phyloP scores from a whole-genome alignment of 2,113 vertebrate genomes.

The Erythrolamprus reginae region DNA sequence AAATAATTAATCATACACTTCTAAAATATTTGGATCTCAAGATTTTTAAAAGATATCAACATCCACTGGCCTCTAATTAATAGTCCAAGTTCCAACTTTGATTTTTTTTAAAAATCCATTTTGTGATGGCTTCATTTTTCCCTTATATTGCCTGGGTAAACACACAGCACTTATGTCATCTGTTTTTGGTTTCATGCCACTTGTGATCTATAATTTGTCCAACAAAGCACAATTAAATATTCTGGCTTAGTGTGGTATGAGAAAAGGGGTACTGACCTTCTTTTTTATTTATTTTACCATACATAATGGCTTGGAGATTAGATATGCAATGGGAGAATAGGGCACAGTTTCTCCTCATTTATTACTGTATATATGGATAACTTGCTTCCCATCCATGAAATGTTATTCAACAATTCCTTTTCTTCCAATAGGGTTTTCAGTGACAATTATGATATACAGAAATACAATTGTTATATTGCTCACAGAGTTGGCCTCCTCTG shows the following conservation, averaged over 20 bases:
- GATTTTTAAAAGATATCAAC: not conserved
- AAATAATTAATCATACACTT: not conserved
- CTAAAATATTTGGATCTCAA: not conserved
- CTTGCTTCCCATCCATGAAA: not conserved
- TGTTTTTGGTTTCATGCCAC: not conserved
- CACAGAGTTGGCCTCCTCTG: too few relatives aligned
- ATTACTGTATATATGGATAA: not conserved
- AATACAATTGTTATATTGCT: not conserved
- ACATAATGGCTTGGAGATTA: not conserved
- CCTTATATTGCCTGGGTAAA: not conserved
- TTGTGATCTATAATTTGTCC: not conserved
- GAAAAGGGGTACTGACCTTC: not conserved
- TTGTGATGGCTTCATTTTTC: not conserved
- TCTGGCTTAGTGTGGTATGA: not conserved
- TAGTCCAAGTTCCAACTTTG: not conserved
- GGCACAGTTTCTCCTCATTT: not conserved
- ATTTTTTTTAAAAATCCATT: not conserved
- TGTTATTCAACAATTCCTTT: not conserved
- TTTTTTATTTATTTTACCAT: not conserved
- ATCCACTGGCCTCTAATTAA: not conserved
- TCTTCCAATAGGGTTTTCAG: not conserved
- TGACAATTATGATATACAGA: not conserved
- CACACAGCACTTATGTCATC: not conserved
- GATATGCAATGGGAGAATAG: not conserved
- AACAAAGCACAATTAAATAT: not conserved